Conservation (phyloP, 2,888 invertebrate genomes). For the Oscheius sp. region DNA sequence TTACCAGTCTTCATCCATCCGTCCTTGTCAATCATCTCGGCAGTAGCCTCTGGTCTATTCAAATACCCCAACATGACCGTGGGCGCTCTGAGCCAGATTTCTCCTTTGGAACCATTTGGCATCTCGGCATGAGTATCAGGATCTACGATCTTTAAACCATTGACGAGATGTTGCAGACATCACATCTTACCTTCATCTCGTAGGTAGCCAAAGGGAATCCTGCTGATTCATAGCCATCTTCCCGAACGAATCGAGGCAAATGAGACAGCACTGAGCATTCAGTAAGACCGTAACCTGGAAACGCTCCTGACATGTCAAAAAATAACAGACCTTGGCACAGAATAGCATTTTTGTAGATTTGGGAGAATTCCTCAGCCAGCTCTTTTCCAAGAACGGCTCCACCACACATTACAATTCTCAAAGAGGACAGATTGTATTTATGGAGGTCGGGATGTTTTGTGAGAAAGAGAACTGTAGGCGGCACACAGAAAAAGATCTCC, state of each 20-base stretch:
- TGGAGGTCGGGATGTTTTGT: slow-evolving; percentile 80
- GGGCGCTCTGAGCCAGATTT: slow-evolving; percentile 84
- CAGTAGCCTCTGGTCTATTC: slow-evolving; percentile 82
- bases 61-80: slow-evolving; percentile 84
- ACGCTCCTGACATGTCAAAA: too few species aligned
- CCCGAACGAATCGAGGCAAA: too few species aligned
- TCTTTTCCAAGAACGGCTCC: slow-evolving; percentile 64
- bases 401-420: slow-evolving; percentile 48
- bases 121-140: too few species aligned
- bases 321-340: slow-evolving; percentile 40
- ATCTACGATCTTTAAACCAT: too few species aligned
- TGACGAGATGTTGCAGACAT: too few species aligned
- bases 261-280: too few species aligned
- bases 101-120: too few species aligned
- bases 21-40: slow-evolving; percentile 80
- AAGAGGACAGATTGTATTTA: slow-evolving; percentile 80
- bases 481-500: slow-evolving; percentile 81
- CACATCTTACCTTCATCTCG: too few species aligned
- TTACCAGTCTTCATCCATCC: slow-evolving; percentile 85
- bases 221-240: too few species aligned
- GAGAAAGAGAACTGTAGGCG: slow-evolving; percentile 84
- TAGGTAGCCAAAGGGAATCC: too few species aligned
- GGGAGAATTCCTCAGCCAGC: slow-evolving; percentile 49
- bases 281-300: slow-evolving; percentile 82
- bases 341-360: too few species aligned